Base-by-base conservation (phyloP, 2,888 invertebrate species). In the Perithous albicinctus region DNA sequence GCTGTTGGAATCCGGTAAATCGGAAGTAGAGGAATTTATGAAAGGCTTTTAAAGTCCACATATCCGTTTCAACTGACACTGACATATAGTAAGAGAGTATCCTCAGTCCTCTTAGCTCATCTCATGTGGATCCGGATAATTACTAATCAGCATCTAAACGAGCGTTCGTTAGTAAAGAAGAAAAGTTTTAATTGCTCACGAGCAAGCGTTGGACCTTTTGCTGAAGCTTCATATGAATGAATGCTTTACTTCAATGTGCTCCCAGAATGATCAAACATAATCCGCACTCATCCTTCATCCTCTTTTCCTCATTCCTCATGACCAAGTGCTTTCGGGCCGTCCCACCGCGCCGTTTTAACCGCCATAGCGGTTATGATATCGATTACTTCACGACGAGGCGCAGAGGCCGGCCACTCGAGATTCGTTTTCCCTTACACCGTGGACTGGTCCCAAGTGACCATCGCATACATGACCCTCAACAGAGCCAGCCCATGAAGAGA, bases 181-280 rank as follows among this genome's bases (percentile, higher is more conserved):
- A 66, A 54, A 76, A 35, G 56, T 76, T 80, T 48, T 76, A 76
- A 80, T 80, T 76, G 70, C 29, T 59, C 23, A n/a, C 12, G n/a
- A 32, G 54, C 18, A 38, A 70, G 18, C 32, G 59, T 8, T 5
- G 43, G 38, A 10, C 32, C 18, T 46, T 75, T 64, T 38, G 56
- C 61, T n/a, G 10, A 56, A 35, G 32, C 15, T 18, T 46, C 35
- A 3, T 20, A 43, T 18, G 35, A 75, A 64, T 35, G 70, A 20
- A 64, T 38, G 41, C 61, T 59, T 56, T 29, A 0, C 18, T 15
- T 63, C 70, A 54, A 51, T 41, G 61, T 32, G 38, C n/a, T n/a
- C 43, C 29, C 51, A 12, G 56, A 75, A 70, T 56, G 75, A 75
- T 80, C 48, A 80, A 75, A 70, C 75, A 26, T 29, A 56, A 80